Conservation (phyloP, 2,797 vertebrate genomes). For the Coregonus suidteri region DNA sequence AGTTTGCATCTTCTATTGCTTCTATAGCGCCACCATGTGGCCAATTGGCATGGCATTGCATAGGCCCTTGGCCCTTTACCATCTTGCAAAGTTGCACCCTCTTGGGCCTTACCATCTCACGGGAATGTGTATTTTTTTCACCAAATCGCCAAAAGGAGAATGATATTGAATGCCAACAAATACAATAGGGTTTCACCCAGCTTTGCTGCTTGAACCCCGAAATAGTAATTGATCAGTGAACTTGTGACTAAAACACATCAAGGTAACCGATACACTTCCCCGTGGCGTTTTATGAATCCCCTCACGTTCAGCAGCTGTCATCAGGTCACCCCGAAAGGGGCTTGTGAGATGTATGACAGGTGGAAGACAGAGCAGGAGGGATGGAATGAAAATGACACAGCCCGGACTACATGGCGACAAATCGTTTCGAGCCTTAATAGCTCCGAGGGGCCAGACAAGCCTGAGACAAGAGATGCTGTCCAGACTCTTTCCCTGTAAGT, state of each 20-base stretch:
- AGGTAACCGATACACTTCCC: conserved; percentile 24
- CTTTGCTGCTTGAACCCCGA: not conserved
- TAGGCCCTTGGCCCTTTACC: too few relatives aligned
- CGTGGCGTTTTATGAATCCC: conserved; percentile 51
- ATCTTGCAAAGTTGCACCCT: too few relatives aligned
- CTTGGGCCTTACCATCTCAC: too few relatives aligned
- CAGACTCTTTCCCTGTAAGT: conserved; percentile 58
- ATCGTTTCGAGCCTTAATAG: conserved; percentile 60
- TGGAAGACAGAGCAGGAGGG: conserved; percentile 65
- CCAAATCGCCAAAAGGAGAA: too few relatives aligned
- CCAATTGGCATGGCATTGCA: too few relatives aligned
- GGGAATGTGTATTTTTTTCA: too few relatives aligned
- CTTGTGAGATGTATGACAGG: conserved; percentile 71
- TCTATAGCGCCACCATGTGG: too few relatives aligned
- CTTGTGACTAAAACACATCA: conserved; percentile 26
- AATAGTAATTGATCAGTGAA: conserved; percentile 20
- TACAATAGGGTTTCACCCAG: too few relatives aligned
- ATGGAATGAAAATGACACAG: conserved; percentile 72
- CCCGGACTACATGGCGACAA: conserved; percentile 70
- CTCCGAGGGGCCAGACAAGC: conserved; percentile 49
- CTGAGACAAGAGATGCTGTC: conserved; percentile 62
- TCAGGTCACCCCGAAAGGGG: conserved; percentile 30
- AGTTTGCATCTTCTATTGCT: too few relatives aligned
- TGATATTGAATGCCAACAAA: too few relatives aligned
- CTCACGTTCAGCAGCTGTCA: conserved; percentile 60